Evolutionary conservation across 64 coral and sea anemone genomes (phyloP).

Genomic region (Orbicella faveolata): DNA sequence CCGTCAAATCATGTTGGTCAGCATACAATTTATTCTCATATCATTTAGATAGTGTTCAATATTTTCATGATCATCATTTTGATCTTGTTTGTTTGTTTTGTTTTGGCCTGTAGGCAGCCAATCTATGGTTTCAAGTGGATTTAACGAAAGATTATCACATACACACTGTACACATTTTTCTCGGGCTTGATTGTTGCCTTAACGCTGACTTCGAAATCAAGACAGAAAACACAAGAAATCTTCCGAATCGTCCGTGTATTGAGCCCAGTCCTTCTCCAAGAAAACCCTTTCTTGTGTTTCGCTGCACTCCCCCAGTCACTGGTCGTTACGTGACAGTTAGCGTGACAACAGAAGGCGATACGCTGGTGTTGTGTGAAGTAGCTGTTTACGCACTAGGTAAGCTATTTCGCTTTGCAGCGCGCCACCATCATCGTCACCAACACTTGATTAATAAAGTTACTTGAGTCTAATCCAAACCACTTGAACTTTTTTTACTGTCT

Average conservation of each 20-base stretch:
- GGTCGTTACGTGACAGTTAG: not conserved
- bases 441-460: too few relatives aligned
- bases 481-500: not conserved
- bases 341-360: not conserved
- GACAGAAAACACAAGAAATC: not conserved
- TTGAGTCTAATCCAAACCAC: not conserved
- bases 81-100: not conserved
- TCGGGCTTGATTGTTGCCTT: not conserved
- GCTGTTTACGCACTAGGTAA: not conserved
- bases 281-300: not conserved
- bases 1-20: too few relatives aligned
- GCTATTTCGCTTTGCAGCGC: not conserved
- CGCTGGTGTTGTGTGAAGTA: not conserved
- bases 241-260: not conserved
- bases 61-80: too few relatives aligned
- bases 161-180: slow-evolving; percentile 7
- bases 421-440: too few relatives aligned
- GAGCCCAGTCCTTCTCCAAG: not conserved
- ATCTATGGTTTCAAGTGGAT: slow-evolving; percentile 2
- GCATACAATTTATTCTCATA: too few relatives aligned
- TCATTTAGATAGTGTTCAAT: not conserved
- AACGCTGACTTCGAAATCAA: not conserved
- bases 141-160: not conserved
- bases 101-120: not conserved
- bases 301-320: slow-evolving; percentile 6